phyloP scores from a whole-genome alignment of 2,888 invertebrate species.

The Leptarthrus brevirostris region DNA sequence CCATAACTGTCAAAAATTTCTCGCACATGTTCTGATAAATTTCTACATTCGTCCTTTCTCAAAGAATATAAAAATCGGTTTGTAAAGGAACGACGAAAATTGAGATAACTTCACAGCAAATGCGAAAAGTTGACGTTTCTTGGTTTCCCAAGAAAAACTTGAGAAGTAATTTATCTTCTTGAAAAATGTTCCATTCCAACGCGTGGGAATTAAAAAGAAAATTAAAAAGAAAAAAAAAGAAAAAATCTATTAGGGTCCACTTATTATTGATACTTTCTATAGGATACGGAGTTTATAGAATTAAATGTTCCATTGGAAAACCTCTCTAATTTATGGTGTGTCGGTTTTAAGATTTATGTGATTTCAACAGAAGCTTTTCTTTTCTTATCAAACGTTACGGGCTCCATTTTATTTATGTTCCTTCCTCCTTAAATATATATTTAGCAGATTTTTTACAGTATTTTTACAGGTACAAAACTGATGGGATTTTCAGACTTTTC shows the following conservation, averaged over 20 bases:
- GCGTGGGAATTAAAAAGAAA: not conserved
- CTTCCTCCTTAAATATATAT: too few relatives aligned
- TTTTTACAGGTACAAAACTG: too few relatives aligned
- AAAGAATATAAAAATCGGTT: not conserved
- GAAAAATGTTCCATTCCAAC: conserved; percentile 21
- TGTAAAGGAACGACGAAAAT: not conserved
- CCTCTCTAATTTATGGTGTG: too few relatives aligned
- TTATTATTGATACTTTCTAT: not conserved
- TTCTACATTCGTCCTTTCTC: not conserved
- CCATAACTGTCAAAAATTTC: too few relatives aligned
- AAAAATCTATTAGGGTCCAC: not conserved
- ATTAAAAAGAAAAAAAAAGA: too few relatives aligned
- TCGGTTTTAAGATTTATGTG: too few relatives aligned
- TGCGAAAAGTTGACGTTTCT: conserved; percentile 4
- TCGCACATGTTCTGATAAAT: too few relatives aligned
- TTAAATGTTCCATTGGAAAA: not conserved
- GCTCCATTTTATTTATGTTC: too few relatives aligned
- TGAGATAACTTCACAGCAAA: not conserved
- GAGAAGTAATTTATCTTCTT: conserved; percentile 32
- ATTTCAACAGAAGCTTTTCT: too few relatives aligned
- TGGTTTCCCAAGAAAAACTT: conserved; percentile 1
- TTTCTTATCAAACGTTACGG: too few relatives aligned
- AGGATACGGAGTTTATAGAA: not conserved
- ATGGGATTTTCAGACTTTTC: too few relatives aligned
- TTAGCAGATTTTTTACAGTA: too few relatives aligned